Evolutionary conservation across 2,797 vertebrate species (phyloP), one percentile per base, ranked within the genome.

Genomic region (Lagodon rhomboides): DNA sequence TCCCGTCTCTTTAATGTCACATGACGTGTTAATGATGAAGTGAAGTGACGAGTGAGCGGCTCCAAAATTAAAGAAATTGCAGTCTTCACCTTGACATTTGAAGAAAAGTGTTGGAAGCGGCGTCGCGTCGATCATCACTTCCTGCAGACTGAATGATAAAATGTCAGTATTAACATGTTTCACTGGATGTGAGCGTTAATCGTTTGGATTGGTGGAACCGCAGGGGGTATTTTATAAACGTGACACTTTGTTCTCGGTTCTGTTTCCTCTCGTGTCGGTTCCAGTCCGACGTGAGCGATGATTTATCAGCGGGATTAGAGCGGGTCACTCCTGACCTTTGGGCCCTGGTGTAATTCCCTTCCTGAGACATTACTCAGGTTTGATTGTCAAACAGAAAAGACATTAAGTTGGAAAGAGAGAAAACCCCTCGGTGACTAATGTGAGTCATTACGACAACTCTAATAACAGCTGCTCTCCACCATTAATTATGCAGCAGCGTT

Each of bases 401-500:
- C 73, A 41, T 79, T 79, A 62, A 58, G 30, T 41, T 56, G 38
- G 50, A 88, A 67, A 62, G 54, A 70, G 46, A 70, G 68, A 85
- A 69, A 79, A 58, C 50, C 83, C 83, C 66, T 56, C 38, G 3
- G 73, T 90, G 91, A 94, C 83, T 80, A 84, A 93, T 91, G 89
- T 67, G 83, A 78, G 75, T 89, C 90, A 91, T 93, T 90, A 93
- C 62, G 77, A 60, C 77, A 62, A 47, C 83, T 91, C 77, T 66
- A 90, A 88, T 84, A 90, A 79, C 11, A 87, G 72, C 84, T 63
- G 49, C 77, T 80, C 66, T 47, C 16, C 38, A 51, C 43, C 61
- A 82, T 94, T 81, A 82, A 93, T 94, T 89, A 94, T 93, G 89
- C 23, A 93, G 81, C 65, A 60, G 23, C 54, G 83, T 60, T 86